Conservation (phyloP, 2,797 vertebrate genomes). For the Salarias fasciatus region DNA sequence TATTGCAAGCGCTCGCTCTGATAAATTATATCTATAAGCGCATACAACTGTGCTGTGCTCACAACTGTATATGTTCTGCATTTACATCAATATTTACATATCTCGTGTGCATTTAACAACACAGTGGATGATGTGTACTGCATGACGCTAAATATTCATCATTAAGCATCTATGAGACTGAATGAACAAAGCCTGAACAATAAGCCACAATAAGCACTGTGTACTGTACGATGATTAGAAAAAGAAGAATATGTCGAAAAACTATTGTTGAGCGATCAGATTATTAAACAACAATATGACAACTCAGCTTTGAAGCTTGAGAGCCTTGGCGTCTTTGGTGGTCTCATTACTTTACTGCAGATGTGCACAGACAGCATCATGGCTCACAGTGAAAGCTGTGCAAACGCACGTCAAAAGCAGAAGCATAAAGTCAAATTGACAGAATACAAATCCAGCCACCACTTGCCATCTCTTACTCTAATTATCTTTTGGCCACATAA, state of each 20-base stretch:
- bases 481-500: background rate
- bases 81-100: background rate
- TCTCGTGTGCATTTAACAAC: background rate
- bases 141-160: background rate
- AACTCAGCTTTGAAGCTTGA: constrained; percentile 18
- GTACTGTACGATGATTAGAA: background rate
- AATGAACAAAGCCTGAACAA: too few relatives aligned
- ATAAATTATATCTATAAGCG: constrained; percentile 15
- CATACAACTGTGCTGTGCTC: background rate
- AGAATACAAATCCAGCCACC: background rate
- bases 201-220: too few relatives aligned
- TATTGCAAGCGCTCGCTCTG: constrained; percentile 1
- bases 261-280: constrained; percentile 23
- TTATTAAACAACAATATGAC: constrained; percentile 28
- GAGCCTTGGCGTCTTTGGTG: background rate
- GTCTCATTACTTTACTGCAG: constrained; percentile 32
- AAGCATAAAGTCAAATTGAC: background rate
- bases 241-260: constrained; percentile 22
- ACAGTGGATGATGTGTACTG: background rate
- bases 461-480: background rate
- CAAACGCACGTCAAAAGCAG: background rate
- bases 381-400: background rate
- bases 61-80: too few relatives aligned
- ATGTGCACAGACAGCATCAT: background rate
- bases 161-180: too few relatives aligned